Base-by-base conservation (phyloP, 2,888 invertebrate species). In the Arenicola marina region DNA sequence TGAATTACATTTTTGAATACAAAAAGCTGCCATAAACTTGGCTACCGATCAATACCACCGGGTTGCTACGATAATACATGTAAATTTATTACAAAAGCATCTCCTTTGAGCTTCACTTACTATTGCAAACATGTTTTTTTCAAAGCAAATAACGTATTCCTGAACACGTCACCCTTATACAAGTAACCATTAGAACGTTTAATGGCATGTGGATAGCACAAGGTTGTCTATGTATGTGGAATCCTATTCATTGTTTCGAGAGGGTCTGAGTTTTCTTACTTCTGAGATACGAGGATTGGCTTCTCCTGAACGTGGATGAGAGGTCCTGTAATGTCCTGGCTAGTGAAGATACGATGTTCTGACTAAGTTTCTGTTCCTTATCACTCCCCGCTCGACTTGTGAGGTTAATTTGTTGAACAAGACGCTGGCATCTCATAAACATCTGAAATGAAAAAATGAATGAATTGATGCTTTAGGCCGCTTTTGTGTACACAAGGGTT, bases 321-420 rank as follows among this genome's bases (percentile, higher is more conserved):
- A 95, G 84, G 63, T 96, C 93, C 84, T 96, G 95, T 3, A 98
- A 85, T 1, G 90, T 89, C n/a, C 91, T 87, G 0, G 94, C 91
- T 51, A 97, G 86, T 2, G 94, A 91, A 63, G 90, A 86, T 0
- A 93, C 90, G 1, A 95, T 95, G 84, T 95, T 97, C 48, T 79
- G 75, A 28, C 93, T 91, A 51, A 97, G 84, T 61, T 89, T 88
- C 74, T 89, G 89, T 80, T 95, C 95, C 59, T 89, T 43, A 7
- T 51, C 38, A n/a, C 46, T 54, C 45, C 58, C 54, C 18, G 51
- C 29, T 4, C 64, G 63, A 38, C 66, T 55, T 56, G 68, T 70
- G 4, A 67, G 79, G 64, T 73, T 76, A 11, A 86, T 86, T 72
- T 85, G 86, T 87, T 90, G 88, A 32, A 89, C 87, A 51, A 86